Evolutionary conservation across 2,888 invertebrate genomes (phyloP).

Genomic region (Hirtodrosophila alboralis): DNA sequence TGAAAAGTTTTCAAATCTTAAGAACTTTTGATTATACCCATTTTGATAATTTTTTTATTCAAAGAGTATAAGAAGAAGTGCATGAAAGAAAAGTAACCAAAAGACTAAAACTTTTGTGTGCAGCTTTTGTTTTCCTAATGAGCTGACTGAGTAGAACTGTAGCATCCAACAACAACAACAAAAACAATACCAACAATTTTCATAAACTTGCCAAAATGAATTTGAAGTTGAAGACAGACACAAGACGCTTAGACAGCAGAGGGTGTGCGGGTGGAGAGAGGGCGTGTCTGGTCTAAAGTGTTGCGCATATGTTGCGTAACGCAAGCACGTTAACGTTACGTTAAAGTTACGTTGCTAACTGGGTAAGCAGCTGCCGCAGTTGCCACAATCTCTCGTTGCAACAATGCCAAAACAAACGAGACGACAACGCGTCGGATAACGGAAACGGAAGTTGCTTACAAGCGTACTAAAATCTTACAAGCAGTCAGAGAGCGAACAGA

Average conservation of each 20-base stretch:
- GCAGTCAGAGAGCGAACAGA: constrained; percentile 25
- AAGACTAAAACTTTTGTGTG: constrained; percentile 57
- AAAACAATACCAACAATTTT: constrained; percentile 53
- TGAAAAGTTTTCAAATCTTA: no score
- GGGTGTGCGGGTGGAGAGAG: constrained; percentile 6
- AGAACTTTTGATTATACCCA: no score
- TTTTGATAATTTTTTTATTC: no score
- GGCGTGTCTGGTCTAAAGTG: constrained; percentile 33
- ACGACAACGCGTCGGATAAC: constrained; percentile 61
- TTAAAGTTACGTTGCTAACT: constrained; percentile 46
- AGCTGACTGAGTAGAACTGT: constrained; percentile 45
- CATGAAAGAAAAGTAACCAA: constrained; percentile 24
- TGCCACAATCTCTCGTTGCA: constrained; percentile 39
- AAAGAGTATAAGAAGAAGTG: no score
- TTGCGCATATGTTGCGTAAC: constrained; percentile 69
- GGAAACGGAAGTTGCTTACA: constrained; percentile 78
- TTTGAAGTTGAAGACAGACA: constrained; percentile 54
- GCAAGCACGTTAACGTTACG: constrained; percentile 56
- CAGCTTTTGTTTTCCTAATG: constrained; percentile 74
- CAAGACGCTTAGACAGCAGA: constrained; percentile 26
- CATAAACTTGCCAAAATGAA: constrained; percentile 74
- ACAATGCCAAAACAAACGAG: constrained; percentile 39
- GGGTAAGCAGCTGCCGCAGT: constrained; percentile 39
- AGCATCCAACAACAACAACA: constrained; percentile 27
- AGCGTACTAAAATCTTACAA: constrained; percentile 47